Base-by-base conservation (phyloP, 1,140 invertebrate genomes). In the Drosophila arizonae region DNA sequence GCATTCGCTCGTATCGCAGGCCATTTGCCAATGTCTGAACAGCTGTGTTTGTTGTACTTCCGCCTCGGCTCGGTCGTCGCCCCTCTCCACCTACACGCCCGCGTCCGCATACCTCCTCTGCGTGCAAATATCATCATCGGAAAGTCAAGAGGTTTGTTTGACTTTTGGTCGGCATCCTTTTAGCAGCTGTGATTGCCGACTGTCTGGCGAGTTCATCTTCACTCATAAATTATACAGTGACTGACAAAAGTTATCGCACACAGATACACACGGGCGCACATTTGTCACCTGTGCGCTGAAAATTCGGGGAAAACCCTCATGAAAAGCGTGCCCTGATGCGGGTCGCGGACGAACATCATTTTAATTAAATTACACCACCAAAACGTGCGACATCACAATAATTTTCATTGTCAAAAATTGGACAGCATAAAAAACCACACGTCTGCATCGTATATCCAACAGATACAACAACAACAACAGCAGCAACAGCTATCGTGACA, bases 371-470 rank as follows among this genome's bases (percentile, higher is more conserved):
- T 87, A 87, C 84, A 82, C 76, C 64, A 76, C 84, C 79, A 88
- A 87, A 88, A 87, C 82, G 82, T 87, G 82, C 79, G 82, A 87
- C 82, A 87, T 81, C 75, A 79, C 81, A 88, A 87, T 87, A 88
- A 87, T 87, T 87, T 88, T 82, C 82, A 87, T 87, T 87, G 82
- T 87, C 82, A 87, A 82, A 86, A 85, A 76, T 73, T 74, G 84
- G 72, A 58, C 77, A 88, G 65, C 72, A 87, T 88, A 87, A 87
- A 86, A 88, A 88, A 82, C 79, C 70, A 87, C 82, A 87, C 82
- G 84, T 87, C 82, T 87, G 79, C 76, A 64, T 86, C 72, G 55
- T 52, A 57, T 67, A 64, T 36, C 36, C 15, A 48, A 61, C 11
- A 61, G 52, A 45, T 46, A 60, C 64, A 65, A 15, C 39, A 33